Base-by-base conservation (phyloP, 2,113 vertebrate species). In the Dromiciops gliroides region DNA sequence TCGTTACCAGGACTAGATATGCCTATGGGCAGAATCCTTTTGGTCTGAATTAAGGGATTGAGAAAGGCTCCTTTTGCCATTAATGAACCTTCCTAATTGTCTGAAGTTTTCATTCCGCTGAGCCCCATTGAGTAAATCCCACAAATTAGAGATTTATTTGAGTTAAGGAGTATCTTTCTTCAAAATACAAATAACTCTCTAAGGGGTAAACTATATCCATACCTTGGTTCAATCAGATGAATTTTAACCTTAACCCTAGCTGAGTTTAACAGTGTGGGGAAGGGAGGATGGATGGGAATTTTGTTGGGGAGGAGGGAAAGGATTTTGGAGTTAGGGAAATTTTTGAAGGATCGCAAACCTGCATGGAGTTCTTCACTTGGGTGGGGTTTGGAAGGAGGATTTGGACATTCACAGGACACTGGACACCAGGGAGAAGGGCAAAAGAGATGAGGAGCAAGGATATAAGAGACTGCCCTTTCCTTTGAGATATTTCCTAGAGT, bases 1-100 rank as follows among this genome's bases (percentile, higher is more conserved):
- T 94, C 95, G 92, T 16, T 91, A 93, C 90, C 48, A 89, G 44
- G 23, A 37, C 37, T 67, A 23, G 51, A 23, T 95, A 3, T 89
- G n/a, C 83, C 51, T 48, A 51, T 60, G 37, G 26, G 16, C 37
- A 96, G n/a, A 83, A 83, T 83, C 19, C 56, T 16, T 83, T 44
- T 83, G 67, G n/a, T 83, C 44, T 44, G 19, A 14, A 12, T 8
- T 83, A 83, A 83, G n/a, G 67, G n/a, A 83, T 23, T 23, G 7
- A n/a, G n/a, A 1, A 44, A 83, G 7, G n/a, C 44, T n/a, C 67
- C 67, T 83, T 44, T 83, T 83, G 67, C 19, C 37, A n/a, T 83
- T 83, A 0, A 44, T 44, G 67, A 44, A 44, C 16, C 67, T 83
- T 83, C 14, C 7, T 19, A 83, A 22, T 44, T n/a, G 31, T 22